Base-by-base conservation (phyloP, 2,113 vertebrate genomes). In the Harpagus bidentatus region DNA sequence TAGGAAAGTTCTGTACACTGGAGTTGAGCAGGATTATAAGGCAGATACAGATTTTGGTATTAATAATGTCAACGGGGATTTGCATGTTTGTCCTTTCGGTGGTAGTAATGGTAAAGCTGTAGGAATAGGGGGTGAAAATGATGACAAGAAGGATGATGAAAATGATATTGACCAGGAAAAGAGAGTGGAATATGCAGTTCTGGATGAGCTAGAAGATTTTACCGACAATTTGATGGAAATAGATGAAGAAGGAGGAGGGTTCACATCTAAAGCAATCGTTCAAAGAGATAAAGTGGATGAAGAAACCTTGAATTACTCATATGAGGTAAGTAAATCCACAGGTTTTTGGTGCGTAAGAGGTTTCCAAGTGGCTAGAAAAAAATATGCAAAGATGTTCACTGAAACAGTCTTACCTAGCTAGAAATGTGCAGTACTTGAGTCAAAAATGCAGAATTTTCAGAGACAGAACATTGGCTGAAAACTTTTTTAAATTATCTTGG, bases 161-260 rank as follows among this genome's bases (percentile, higher is more conserved):
- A 96, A 97, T 82, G 99, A 99, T 95, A 94, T 96, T 96, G 99
- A 99, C 95, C 97, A 98, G 97, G 99, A 99, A 98, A 99, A 99
- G 97, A 99, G 99, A 98, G 99, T 99, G 97, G 99, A 99, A 96
- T 99, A 99, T 91, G 99, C 99, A 59, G 99, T 99, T 95, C 98
- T 99, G 98, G 99, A 99, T 98, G 99, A 99, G 97, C 98, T 99
- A 98, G 99, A 99, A 97, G 99, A 99, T 96, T 98, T 99, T 98
- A 99, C 99, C 78, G 99, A 99, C 97, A 99, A 99, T 98, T 99
- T 99, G 97, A 98, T 99, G 98, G 99, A 99, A 97, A 98, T 98
- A 84, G 99, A 99, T 91, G 98, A 99, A 96, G 99, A 99, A 96
- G 98, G 98, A 95, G 98, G 98, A 92, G 99, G 99, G 98, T 99